These are phyloP conservation scores for Menidia menidia DNA, from an alignment of 2,797 vertebrate genomes.

Conservation along the genomic window DNA sequence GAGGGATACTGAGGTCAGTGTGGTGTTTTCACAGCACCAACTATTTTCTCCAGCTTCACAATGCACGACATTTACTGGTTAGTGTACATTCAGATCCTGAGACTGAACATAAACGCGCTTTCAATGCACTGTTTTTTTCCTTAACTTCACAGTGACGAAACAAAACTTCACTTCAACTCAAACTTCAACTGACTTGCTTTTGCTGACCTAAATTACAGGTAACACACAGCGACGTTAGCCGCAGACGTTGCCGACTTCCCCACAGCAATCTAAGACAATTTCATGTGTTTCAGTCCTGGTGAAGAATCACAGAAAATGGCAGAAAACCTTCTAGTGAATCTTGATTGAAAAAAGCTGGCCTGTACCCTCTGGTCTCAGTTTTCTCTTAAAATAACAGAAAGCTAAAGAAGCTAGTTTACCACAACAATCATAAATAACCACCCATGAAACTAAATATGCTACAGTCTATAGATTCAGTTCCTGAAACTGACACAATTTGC, in stretches of 20 bases:
- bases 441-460: no score
- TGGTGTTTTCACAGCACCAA: slow-evolving; percentile 20
- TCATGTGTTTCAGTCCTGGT: slow-evolving; percentile 15
- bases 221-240: slow-evolving; percentile 25
- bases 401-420: neutral
- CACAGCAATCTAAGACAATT: slow-evolving; percentile 27
- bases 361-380: neutral
- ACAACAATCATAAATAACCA: neutral
- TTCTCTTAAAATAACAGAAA: slow-evolving; percentile 7
- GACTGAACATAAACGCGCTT: neutral
- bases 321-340: neutral
- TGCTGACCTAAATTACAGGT: slow-evolving; percentile 43
- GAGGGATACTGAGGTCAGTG: slow-evolving; percentile 23
- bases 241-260: slow-evolving; percentile 19
- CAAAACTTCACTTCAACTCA: neutral
- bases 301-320: neutral
- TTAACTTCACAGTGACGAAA: neutral
- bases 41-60: slow-evolving; percentile 21
- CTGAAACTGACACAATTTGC: slow-evolving; percentile 11
- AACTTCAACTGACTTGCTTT: neutral
- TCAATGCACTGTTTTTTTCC: neutral
- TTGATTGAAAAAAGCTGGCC: slow-evolving; percentile 1
- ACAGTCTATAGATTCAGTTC: neutral
- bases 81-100: neutral
- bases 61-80: slow-evolving; percentile 8